These are phyloP conservation scores for Thecocarcelia acutangulata DNA, from an alignment of 2,888 invertebrate genomes.

Conservation along the genomic window DNA sequence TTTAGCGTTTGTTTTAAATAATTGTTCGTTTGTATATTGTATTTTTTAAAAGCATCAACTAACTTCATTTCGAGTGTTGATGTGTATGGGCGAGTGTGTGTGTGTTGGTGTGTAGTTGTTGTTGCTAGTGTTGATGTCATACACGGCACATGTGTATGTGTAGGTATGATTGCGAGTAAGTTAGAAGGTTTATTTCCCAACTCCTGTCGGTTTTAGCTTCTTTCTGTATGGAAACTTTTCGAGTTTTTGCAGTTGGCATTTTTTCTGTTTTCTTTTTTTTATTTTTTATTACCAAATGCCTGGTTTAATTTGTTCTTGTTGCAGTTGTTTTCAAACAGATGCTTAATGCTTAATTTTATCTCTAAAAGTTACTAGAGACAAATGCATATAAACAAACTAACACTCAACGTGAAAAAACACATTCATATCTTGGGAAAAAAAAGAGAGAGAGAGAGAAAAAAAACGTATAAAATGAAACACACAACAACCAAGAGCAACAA, in stretches of 20 bases:
- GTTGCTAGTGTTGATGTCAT: background rate
- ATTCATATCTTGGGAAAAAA: slow-evolving; percentile 32
- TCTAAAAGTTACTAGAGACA: slow-evolving; percentile 61
- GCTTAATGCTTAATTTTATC: slow-evolving; percentile 76
- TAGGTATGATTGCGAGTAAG: background rate
- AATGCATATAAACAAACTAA: slow-evolving; percentile 29
- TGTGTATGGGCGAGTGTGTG: slow-evolving; percentile 2
- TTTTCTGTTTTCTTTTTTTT: too few species aligned
- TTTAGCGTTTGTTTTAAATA: slow-evolving; percentile 9
- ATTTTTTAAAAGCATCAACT: slow-evolving; percentile 1
- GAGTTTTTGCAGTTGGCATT: slow-evolving; percentile 25
- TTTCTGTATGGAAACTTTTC: slow-evolving; percentile 13
- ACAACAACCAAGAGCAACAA: slow-evolving; percentile 19
- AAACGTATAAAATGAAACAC: slow-evolving; percentile 2
- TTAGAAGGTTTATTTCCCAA: background rate
- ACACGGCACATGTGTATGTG: background rate
- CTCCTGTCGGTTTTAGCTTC: slow-evolving; percentile 17
- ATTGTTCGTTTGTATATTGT: slow-evolving; percentile 33
- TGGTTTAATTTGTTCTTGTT: slow-evolving; percentile 34
- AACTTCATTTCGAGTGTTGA: background rate
- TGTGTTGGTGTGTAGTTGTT: background rate
- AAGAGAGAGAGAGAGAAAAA: background rate
- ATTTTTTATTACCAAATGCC: slow-evolving; percentile 40
- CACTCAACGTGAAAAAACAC: slow-evolving; percentile 1
- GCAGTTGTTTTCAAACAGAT: slow-evolving; percentile 73